Conservation (phyloP, 2,797 vertebrate species). For the Aratinga solstitialis region DNA sequence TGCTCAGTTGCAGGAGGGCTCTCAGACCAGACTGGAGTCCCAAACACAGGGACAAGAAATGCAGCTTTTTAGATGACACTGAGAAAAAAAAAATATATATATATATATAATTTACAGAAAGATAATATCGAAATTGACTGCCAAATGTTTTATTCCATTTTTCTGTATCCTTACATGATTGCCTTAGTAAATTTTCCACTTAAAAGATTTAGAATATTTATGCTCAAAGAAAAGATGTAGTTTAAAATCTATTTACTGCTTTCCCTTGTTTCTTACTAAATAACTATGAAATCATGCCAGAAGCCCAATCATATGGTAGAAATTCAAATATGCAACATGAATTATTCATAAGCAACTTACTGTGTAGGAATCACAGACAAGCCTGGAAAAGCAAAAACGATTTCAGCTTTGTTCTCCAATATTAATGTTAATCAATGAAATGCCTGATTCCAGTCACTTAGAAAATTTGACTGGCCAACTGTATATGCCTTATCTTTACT, state of each 20-base stretch:
- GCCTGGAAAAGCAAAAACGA: not conserved
- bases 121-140: not conserved
- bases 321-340: not conserved
- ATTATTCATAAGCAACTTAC: slow-evolving; percentile 6
- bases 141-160: not conserved
- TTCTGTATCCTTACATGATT: not conserved
- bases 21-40: not conserved
- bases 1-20: slow-evolving; percentile 23
- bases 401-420: not conserved
- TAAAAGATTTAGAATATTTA: not conserved
- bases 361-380: not conserved
- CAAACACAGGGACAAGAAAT: not conserved
- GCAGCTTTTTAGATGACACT: not conserved
- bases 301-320: not conserved
- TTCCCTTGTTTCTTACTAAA: not conserved
- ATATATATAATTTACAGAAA: not conserved
- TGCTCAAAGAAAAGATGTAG: not conserved
- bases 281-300: not conserved
- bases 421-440: not conserved
- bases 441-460: not conserved
- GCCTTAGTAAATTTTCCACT: not conserved
- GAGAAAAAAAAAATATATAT: not conserved
- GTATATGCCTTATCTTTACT: not conserved
- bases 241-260: not conserved
- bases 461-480: not conserved